Conservation (phyloP, 2,888 invertebrate species). For the Leucophenga montana region DNA sequence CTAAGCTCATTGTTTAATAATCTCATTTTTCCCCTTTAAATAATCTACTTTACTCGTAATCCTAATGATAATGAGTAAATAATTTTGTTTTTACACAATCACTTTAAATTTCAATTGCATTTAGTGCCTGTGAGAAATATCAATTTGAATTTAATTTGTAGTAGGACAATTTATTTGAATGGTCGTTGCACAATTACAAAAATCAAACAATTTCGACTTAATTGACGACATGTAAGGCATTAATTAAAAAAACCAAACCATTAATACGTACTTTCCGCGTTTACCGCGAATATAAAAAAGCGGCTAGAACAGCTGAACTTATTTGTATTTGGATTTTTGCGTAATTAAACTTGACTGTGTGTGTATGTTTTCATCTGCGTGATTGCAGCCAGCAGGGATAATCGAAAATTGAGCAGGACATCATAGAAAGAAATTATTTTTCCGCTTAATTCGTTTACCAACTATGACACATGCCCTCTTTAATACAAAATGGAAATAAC, state of each 20-base stretch:
- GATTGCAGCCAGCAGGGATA: background rate
- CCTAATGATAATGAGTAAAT: no score
- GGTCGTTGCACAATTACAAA: background rate
- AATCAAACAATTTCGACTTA: background rate
- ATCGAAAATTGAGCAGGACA: background rate
- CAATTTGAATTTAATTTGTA: no score
- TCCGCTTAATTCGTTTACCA: conserved; percentile 48
- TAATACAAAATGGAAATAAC: no score
- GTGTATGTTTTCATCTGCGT: background rate
- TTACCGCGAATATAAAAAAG: background rate
- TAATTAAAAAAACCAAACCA: conserved; percentile 8
- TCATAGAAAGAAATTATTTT: conserved; percentile 18
- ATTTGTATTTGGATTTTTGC: conserved; percentile 4
- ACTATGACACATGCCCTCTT: no score
- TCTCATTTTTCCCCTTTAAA: background rate
- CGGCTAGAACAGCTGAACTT: background rate
- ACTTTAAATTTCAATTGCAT: no score
- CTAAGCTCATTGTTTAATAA: conserved; percentile 9
- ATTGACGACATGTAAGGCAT: background rate
- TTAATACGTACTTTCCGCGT: background rate
- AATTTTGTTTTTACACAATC: no score
- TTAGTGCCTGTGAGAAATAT: no score
- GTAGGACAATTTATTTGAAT: background rate
- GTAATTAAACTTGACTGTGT: background rate
- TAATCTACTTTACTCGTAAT: background rate